Conservation (phyloP, 2,888 invertebrate species). For the Polydrusus tereticollis region DNA sequence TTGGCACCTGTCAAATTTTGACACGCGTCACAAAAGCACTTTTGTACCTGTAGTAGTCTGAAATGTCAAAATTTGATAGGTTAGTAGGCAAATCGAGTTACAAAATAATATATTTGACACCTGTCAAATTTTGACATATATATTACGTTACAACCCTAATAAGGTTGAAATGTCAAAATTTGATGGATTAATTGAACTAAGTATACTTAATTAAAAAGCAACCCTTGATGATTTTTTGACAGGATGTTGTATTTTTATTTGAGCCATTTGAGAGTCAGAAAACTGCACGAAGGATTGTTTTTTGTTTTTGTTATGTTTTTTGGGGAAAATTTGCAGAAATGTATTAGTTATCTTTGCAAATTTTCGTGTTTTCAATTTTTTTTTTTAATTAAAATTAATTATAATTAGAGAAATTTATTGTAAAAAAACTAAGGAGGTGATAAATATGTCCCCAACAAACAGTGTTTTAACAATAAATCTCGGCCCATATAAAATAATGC, state of each 20-base stretch:
- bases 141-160: too few relatives aligned
- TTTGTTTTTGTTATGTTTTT: constrained; percentile 27
- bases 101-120: neutral
- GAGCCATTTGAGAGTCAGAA: constrained; percentile 58
- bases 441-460: neutral
- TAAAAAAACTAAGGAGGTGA: too few relatives aligned
- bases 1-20: neutral
- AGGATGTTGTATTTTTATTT: constrained; percentile 58
- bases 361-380: neutral
- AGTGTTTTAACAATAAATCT: constrained; percentile 1
- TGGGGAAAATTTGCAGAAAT: neutral
- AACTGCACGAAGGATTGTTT: constrained; percentile 43
- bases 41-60: too few relatives aligned
- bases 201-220: constrained; percentile 32
- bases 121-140: neutral
- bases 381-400: neutral
- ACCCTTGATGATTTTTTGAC: constrained; percentile 43
- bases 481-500: too few relatives aligned
- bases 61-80: constrained; percentile 21
- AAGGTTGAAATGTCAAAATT: constrained; percentile 21
- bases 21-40: neutral
- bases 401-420: neutral
- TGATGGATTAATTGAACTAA: neutral
- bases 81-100: neutral
- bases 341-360: neutral